Evolutionary conservation across 1,140 invertebrate species (phyloP).

Genomic region (Colletes latitarsis): DNA sequence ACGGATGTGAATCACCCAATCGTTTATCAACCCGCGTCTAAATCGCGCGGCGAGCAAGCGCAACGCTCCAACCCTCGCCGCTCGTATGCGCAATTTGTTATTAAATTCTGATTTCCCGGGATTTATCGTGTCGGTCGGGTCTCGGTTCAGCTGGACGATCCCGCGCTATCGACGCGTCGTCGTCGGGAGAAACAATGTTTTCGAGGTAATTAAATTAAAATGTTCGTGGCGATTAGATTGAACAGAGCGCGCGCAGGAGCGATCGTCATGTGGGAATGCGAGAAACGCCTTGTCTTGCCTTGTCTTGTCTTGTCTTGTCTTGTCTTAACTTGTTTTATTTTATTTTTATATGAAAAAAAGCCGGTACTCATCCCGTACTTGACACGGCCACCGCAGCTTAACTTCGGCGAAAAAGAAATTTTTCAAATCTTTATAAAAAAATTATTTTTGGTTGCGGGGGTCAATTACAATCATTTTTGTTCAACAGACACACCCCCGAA

Average conservation of each 20-base stretch:
- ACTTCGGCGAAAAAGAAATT: too few species aligned
- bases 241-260: neutral
- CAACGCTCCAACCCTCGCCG: neutral
- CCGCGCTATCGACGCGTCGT: neutral
- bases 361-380: too few species aligned
- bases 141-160: neutral
- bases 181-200: slow-evolving; percentile 19
- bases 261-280: neutral
- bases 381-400: too few species aligned
- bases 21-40: slow-evolving; percentile 44
- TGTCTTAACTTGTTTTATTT: too few species aligned
- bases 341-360: too few species aligned
- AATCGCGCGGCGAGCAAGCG: slow-evolving; percentile 19
- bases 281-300: too few species aligned
- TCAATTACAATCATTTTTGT: too few species aligned
- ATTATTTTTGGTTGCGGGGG: too few species aligned
- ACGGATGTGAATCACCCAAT: slow-evolving; percentile 51
- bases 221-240: slow-evolving; percentile 36
- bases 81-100: slow-evolving; percentile 29
- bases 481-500: too few species aligned
- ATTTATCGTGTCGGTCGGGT: slow-evolving; percentile 8
- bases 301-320: too few species aligned
- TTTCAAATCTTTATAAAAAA: too few species aligned
- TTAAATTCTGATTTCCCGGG: slow-evolving; percentile 32
- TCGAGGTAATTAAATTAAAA: slow-evolving; percentile 43